Evolutionary conservation across 1,140 invertebrate genomes (phyloP).

Genomic region (Drosophila punjabiensis): DNA sequence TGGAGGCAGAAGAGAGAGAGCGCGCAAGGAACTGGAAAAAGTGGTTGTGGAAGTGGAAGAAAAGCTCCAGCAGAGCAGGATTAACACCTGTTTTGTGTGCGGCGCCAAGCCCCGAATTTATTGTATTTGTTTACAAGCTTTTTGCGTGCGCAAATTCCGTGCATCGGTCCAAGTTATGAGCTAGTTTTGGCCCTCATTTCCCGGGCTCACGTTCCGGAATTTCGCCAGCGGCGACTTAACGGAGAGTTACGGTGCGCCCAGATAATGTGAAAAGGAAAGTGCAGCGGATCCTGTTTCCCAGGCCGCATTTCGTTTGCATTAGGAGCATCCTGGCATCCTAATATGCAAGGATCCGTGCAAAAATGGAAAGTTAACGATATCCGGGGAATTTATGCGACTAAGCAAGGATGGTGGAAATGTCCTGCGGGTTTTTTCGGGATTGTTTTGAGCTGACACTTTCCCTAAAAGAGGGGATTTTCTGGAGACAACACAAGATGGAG

Average conservation of each 20-base stretch:
- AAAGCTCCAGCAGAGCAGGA: slow-evolving; percentile 52
- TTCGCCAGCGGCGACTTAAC: slow-evolving; percentile 62
- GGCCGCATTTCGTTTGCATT: slow-evolving; percentile 74
- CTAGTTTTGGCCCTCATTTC: slow-evolving; percentile 49
- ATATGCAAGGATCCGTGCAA: slow-evolving; percentile 10
- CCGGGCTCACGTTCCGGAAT: slow-evolving; percentile 23
- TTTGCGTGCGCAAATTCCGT: slow-evolving; percentile 70
- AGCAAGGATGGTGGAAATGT: slow-evolving; percentile 5
- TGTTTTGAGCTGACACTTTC: background rate
- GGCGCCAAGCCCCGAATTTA: slow-evolving; percentile 73
- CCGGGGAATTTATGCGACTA: slow-evolving; percentile 17
- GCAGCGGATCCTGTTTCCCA: slow-evolving; percentile 21
- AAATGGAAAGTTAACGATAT: slow-evolving; percentile 38
- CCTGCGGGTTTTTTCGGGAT: background rate
- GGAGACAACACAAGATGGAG: background rate
- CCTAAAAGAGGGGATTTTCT: background rate
- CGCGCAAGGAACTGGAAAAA: background rate
- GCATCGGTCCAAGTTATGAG: slow-evolving; percentile 46
- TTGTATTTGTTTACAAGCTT: slow-evolving; percentile 82
- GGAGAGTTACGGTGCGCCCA: slow-evolving; percentile 63
- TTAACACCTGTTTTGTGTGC: slow-evolving; percentile 80
- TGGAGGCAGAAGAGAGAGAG: slow-evolving; percentile 1
- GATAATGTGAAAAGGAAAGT: slow-evolving; percentile 80
- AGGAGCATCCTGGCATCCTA: slow-evolving; percentile 46
- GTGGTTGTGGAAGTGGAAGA: slow-evolving; percentile 1